These are phyloP conservation scores for Sebastes baramenuke DNA, from an alignment of 2,797 vertebrate genomes.

Conservation along the genomic window DNA sequence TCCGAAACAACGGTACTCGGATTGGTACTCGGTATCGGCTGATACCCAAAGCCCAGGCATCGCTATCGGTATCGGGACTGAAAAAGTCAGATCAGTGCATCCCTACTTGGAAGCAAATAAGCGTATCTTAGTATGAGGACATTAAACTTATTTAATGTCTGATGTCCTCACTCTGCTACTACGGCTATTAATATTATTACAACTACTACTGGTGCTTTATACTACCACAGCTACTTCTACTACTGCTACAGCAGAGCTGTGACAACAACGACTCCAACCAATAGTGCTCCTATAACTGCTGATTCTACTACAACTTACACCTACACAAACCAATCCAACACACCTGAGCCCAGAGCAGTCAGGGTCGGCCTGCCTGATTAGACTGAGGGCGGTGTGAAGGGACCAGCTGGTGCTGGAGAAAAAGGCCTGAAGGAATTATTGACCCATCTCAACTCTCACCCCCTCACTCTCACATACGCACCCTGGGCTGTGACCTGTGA, in stretches of 20 bases:
- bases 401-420: slow-evolving; percentile 75
- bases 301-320: slow-evolving; percentile 30
- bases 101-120: not conserved
- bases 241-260: slow-evolving; percentile 2
- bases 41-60: no score
- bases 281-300: slow-evolving; percentile 5
- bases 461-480: slow-evolving; percentile 56
- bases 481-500: slow-evolving; percentile 82
- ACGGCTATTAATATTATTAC: not conserved
- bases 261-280: slow-evolving; percentile 1
- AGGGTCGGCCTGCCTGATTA: slow-evolving; percentile 74
- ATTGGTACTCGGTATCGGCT: no score
- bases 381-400: slow-evolving; percentile 63
- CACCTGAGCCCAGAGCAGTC: slow-evolving; percentile 71
- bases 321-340: slow-evolving; percentile 52
- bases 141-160: not conserved
- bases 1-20: no score
- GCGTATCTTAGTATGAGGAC: not conserved
- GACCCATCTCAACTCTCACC: slow-evolving; percentile 77
- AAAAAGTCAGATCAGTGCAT: no score
- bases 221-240: not conserved
- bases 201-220: not conserved
- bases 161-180: not conserved
- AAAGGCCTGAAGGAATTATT: slow-evolving; percentile 79
- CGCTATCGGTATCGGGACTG: no score